phyloP scores from a whole-genome alignment of 2,797 vertebrate species.

The Coendou prehensilis region DNA sequence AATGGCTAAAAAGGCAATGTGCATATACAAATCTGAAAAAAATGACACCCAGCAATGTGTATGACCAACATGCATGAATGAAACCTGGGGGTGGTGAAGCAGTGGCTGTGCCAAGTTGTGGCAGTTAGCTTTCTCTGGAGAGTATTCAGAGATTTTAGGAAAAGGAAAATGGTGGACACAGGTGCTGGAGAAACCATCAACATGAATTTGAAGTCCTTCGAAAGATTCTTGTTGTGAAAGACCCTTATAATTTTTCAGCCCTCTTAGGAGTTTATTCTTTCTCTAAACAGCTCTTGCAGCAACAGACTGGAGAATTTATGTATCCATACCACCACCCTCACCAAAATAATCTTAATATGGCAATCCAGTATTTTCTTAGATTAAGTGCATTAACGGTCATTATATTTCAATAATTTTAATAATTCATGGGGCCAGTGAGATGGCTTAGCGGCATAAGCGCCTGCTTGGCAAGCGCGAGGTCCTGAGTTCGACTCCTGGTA shows the following conservation, averaged over 20 bases:
- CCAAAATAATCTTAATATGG: not conserved
- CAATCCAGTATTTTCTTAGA: not conserved
- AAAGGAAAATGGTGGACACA: not conserved
- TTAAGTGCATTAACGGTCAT: not conserved
- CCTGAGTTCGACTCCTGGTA: no score
- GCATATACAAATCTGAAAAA: not conserved
- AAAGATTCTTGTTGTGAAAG: not conserved
- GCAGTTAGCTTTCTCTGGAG: not conserved
- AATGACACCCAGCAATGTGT: not conserved
- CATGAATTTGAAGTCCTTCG: not conserved
- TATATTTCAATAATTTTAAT: not conserved
- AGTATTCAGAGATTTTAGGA: not conserved
- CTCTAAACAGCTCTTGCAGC: no score
- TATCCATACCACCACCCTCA: fast-evolving
- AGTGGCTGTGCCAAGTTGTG: fast-evolving
- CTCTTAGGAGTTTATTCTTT: not conserved
- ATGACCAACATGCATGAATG: fast-evolving
- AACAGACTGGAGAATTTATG: not conserved
- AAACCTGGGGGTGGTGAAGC: not conserved
- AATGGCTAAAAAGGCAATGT: not conserved
- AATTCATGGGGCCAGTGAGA: no score
- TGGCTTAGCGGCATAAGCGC: no score
- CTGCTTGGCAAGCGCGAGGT: no score
- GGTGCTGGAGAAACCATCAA: not conserved
- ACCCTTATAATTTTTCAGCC: fast-evolving